phyloP scores from a whole-genome alignment of 2,888 invertebrate species.

The Ophion costatus region DNA sequence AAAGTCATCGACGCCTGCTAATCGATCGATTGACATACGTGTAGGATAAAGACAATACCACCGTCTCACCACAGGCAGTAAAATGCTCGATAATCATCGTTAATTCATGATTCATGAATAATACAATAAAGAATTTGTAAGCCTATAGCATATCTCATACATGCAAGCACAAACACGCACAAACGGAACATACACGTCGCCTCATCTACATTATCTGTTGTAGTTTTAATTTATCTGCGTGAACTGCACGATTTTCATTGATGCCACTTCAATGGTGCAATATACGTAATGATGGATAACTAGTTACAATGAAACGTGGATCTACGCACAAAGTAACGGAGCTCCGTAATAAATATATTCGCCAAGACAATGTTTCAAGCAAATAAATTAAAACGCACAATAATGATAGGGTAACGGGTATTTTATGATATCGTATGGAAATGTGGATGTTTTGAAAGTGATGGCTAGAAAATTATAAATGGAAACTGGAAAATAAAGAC shows the following conservation, averaged over 20 bases:
- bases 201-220: slow-evolving; percentile 73
- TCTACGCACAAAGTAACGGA: not conserved
- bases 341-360: slow-evolving; percentile 34
- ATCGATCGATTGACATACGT: slow-evolving; percentile 19
- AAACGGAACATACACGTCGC: slow-evolving; percentile 76
- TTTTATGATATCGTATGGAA: slow-evolving; percentile 54
- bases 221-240: slow-evolving; percentile 81
- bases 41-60: slow-evolving; percentile 64
- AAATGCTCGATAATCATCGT: slow-evolving; percentile 57
- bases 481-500: slow-evolving; percentile 77
- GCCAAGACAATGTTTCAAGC: slow-evolving; percentile 73
- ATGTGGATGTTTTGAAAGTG: slow-evolving; percentile 74
- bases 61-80: slow-evolving; percentile 79
- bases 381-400: slow-evolving; percentile 80
- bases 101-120: slow-evolving; percentile 64
- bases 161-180: slow-evolving; percentile 83
- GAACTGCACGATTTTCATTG: slow-evolving; percentile 75
- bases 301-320: not conserved
- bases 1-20: slow-evolving; percentile 16
- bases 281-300: slow-evolving; percentile 73
- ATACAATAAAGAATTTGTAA: slow-evolving; percentile 70
- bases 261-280: slow-evolving; percentile 58
- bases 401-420: slow-evolving; percentile 70
- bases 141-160: slow-evolving; percentile 81
- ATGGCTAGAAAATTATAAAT: slow-evolving; percentile 72